These are phyloP conservation scores for Monoplex corrugatus DNA, from an alignment of 2,888 invertebrate species.

Conservation along the genomic window DNA sequence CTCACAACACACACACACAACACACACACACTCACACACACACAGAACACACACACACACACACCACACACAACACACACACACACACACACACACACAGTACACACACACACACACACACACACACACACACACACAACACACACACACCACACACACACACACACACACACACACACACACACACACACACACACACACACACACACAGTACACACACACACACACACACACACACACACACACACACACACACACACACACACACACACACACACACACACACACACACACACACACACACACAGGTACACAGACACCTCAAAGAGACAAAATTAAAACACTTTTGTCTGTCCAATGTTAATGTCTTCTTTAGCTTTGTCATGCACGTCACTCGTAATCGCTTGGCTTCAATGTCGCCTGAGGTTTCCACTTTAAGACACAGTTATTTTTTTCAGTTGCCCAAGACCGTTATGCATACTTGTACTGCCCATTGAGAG, in stretches of 20 bases:
- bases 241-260: conserved; percentile 15
- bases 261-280: neutral
- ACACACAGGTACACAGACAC: neutral
- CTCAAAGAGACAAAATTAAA: too few relatives aligned
- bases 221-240: neutral
- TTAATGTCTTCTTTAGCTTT: too few relatives aligned
- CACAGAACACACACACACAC: too few relatives aligned
- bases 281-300: neutral
- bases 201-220: conserved; percentile 2
- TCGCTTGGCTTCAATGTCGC: too few relatives aligned
- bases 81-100: neutral
- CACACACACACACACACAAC: neutral
- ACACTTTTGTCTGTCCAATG: too few relatives aligned
- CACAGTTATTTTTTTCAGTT: too few relatives aligned
- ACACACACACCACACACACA: too few relatives aligned
- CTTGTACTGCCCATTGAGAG: too few relatives aligned
- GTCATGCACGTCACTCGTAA: too few relatives aligned
- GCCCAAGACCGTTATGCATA: too few relatives aligned
- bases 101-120: neutral
- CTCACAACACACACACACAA: neutral
- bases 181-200: neutral
- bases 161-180: neutral
- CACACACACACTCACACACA: too few relatives aligned
- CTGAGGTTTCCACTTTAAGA: too few relatives aligned
- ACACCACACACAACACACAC: conserved; percentile 1